Evolutionary conservation across 2,797 vertebrate species (phyloP).

Genomic region (Buphagus erythrorhynchus): DNA sequence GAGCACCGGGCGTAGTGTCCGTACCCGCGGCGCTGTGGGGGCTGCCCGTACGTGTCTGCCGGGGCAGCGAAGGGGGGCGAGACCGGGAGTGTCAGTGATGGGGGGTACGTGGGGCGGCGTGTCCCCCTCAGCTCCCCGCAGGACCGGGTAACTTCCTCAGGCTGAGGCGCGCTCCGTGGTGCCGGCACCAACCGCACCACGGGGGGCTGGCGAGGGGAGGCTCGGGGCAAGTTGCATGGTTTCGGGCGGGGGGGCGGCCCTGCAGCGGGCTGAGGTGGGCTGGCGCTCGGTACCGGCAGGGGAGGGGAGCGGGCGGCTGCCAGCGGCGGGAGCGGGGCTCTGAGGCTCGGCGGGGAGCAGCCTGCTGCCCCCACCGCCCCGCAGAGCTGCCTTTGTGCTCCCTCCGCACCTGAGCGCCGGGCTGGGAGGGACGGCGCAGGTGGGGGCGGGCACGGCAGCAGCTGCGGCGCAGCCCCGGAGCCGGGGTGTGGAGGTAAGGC

Average conservation of each 20-base stretch:
- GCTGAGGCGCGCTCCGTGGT: not conserved
- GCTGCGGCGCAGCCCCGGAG: not conserved
- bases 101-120: not conserved
- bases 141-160: not conserved
- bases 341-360: not conserved
- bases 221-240: not conserved
- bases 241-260: not conserved
- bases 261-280: not conserved
- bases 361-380: not conserved
- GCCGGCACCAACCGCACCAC: not conserved
- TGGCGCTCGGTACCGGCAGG: not conserved
- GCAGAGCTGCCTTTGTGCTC: not conserved
- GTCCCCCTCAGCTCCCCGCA: not conserved
- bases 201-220: not conserved
- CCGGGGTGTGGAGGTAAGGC: not conserved
- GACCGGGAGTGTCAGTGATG: not conserved
- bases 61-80: not conserved
- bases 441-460: not conserved
- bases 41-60: not conserved
- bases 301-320: not conserved
- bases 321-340: not conserved
- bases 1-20: not conserved
- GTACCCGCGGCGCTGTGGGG: no score
- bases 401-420: constrained; percentile 3
- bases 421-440: not conserved